Conservation (phyloP, 1,140 invertebrate genomes). For the Neodiprion lecontei region DNA sequence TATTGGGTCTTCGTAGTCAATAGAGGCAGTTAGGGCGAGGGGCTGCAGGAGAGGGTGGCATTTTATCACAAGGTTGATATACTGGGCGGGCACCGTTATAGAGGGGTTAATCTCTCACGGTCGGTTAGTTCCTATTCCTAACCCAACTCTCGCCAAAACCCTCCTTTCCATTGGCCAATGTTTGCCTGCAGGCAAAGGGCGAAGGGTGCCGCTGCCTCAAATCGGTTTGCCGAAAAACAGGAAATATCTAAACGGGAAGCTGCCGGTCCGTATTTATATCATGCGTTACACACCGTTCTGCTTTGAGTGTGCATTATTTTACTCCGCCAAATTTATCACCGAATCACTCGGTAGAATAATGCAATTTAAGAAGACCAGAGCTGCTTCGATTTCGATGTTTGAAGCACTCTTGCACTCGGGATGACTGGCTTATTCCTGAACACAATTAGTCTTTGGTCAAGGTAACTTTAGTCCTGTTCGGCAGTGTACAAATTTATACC, state of each 20-base stretch:
- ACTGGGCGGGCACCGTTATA: slow-evolving; percentile 58
- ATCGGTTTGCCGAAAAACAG: slow-evolving; percentile 4
- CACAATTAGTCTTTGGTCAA: no score
- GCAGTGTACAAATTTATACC: no score
- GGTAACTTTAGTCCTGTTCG: no score
- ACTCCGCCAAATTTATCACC: no score
- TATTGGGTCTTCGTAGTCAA: slow-evolving; percentile 62
- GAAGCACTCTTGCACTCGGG: no score
- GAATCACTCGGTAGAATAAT: no score
- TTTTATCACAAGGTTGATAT: slow-evolving; percentile 63
- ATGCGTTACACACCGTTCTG: no score
- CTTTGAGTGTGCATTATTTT: no score
- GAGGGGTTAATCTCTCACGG: slow-evolving; percentile 63
- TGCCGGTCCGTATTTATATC: no score
- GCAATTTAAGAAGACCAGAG: no score
- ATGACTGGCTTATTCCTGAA: no score
- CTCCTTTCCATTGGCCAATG: not conserved
- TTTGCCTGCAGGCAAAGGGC: slow-evolving; percentile 4
- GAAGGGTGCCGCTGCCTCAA: not conserved
- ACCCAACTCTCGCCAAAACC: slow-evolving; percentile 39
- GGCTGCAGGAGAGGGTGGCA: slow-evolving; percentile 54
- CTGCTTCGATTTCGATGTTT: no score
- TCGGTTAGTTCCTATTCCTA: slow-evolving; percentile 62
- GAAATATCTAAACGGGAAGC: not conserved
- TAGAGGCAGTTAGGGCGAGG: slow-evolving; percentile 61